Conservation (phyloP, 2,113 vertebrate species). For the Piaya cayana region DNA sequence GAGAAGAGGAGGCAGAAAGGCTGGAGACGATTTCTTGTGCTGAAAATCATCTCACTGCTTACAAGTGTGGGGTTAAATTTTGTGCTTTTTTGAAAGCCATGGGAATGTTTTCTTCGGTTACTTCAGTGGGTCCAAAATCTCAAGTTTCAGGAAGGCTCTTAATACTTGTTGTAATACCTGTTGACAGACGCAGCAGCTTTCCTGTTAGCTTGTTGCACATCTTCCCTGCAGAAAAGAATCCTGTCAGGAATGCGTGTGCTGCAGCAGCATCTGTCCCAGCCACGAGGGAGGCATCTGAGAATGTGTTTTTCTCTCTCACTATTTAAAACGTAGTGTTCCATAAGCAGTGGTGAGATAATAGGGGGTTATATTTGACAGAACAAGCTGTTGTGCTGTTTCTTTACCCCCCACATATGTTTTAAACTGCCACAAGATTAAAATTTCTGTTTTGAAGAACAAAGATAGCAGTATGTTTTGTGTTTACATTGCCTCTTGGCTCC, state of each 20-base stretch:
- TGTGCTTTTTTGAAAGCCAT: background rate
- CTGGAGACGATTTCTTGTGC: constrained; percentile 2
- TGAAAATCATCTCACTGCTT: constrained; percentile 13
- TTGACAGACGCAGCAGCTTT: background rate
- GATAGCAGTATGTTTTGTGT: background rate
- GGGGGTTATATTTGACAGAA: background rate
- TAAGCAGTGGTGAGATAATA: background rate
- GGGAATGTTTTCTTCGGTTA: background rate
- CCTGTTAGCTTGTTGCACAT: background rate
- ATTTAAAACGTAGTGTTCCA: background rate
- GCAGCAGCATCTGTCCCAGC: background rate
- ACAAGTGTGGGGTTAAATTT: background rate
- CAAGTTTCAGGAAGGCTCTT: background rate
- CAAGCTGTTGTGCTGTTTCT: background rate
- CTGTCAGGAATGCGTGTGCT: background rate
- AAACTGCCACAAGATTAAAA: background rate
- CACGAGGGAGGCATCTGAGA: background rate
- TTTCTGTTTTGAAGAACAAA: background rate
- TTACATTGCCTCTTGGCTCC: background rate
- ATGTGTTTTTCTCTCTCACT: background rate
- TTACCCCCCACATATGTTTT: background rate
- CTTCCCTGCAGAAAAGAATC: background rate
- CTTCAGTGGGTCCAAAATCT: background rate
- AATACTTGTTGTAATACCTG: background rate
- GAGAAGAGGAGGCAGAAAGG: background rate